phyloP scores from a whole-genome alignment of 1,140 invertebrate genomes.

The Belonocnema kinseyi region DNA sequence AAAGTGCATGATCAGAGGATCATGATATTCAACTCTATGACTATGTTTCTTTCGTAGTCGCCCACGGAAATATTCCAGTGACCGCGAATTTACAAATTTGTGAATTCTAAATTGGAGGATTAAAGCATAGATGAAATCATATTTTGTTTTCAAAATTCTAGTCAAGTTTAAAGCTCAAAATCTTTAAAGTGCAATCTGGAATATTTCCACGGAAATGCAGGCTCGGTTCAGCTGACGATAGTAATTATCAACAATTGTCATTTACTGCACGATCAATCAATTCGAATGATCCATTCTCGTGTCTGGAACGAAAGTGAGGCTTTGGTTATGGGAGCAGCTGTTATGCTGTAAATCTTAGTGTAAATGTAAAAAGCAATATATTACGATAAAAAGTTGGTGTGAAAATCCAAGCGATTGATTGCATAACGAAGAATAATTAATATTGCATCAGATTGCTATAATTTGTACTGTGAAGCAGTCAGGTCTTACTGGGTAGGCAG shows the following conservation, averaged over 20 bases:
- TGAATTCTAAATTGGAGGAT: too few species aligned
- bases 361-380: background rate
- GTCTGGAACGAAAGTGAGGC: background rate
- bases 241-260: background rate
- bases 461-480: background rate
- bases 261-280: constrained; percentile 2
- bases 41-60: too few species aligned
- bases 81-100: too few species aligned
- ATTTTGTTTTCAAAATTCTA: too few species aligned
- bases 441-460: background rate
- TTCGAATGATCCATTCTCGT: background rate
- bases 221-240: background rate
- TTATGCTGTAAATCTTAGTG: background rate
- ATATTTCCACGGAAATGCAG: background rate
- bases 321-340: constrained; percentile 12
- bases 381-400: constrained; percentile 9
- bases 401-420: background rate
- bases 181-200: background rate
- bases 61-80: too few species aligned
- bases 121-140: too few species aligned
- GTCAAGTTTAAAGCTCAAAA: too few species aligned
- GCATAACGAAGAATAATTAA: constrained; percentile 3
- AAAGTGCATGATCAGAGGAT: too few species aligned
- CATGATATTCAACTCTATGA: too few species aligned
- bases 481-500: background rate